Evolutionary conservation across 1,140 invertebrate genomes (phyloP).

Genomic region (Drosophila chauvacae): DNA sequence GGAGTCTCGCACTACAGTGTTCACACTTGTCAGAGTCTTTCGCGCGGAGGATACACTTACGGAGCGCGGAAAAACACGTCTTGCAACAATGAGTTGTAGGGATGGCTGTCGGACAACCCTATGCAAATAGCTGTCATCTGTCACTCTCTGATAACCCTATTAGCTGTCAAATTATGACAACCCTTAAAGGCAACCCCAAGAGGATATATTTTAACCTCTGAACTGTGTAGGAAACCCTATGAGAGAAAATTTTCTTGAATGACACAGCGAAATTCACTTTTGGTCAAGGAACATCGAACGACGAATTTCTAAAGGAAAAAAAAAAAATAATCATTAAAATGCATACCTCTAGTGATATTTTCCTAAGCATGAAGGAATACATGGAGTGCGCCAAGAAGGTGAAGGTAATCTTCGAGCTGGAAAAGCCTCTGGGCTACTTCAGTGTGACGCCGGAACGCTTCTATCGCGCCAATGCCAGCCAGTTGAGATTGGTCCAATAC

Average conservation of each 20-base stretch:
- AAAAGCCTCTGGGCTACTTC: background rate
- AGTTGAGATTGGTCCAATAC: background rate
- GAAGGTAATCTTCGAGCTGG: background rate
- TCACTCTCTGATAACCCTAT: background rate
- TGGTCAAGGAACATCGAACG: too few species aligned
- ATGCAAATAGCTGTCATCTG: background rate
- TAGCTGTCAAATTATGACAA: background rate
- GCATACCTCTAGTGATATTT: background rate
- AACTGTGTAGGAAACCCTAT: background rate
- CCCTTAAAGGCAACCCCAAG: background rate
- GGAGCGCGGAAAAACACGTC: too few species aligned
- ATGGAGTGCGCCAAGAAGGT: too few species aligned
- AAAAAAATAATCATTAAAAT: background rate
- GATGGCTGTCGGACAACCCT: background rate
- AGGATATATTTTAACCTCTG: background rate
- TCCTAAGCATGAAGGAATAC: background rate
- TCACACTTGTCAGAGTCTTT: too few species aligned
- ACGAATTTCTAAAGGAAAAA: background rate
- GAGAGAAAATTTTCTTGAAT: fast-evolving
- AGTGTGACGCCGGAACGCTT: conserved; percentile 7
- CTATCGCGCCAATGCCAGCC: background rate
- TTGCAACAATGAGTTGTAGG: too few species aligned
- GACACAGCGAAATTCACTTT: background rate
- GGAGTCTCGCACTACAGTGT: too few species aligned
- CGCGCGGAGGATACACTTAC: too few species aligned